These are phyloP conservation scores for Clarias macrocephalus DNA, from an alignment of 2,113 vertebrate species.

Conservation along the genomic window DNA sequence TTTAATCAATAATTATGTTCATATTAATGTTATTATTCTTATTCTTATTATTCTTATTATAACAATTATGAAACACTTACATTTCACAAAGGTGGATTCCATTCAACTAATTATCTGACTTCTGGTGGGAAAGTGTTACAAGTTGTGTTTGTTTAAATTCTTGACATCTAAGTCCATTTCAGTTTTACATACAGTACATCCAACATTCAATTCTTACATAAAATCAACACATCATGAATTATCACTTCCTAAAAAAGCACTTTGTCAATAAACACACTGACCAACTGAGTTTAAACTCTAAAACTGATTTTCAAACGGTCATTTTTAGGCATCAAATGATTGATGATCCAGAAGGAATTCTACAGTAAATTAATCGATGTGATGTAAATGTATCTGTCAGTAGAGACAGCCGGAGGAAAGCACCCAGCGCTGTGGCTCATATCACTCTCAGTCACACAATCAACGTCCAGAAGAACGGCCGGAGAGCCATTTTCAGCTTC, in stretches of 20 bases:
- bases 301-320: not conserved
- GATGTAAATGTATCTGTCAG: constrained; percentile 46
- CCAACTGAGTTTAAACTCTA: not conserved
- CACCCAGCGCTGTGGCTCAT: constrained; percentile 24
- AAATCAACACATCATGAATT: not conserved
- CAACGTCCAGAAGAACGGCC: constrained; percentile 31
- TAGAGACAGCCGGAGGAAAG: constrained; percentile 30
- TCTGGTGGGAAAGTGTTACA: not conserved
- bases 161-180: not conserved
- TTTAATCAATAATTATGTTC: too few species aligned
- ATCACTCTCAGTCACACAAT: constrained; percentile 33
- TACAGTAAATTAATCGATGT: constrained; percentile 48
- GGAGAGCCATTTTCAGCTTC: constrained; percentile 48
- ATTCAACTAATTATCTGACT: not conserved
- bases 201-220: too few species aligned
- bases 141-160: not conserved
- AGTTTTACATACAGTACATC: too few species aligned
- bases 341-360: constrained; percentile 37
- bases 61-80: not conserved
- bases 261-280: not conserved
- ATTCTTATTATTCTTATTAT: too few species aligned
- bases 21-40: too few species aligned
- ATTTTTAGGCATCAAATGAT: constrained; percentile 31
- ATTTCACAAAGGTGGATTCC: not conserved
- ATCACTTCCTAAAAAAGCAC: not conserved